Base-by-base conservation (phyloP, 2,797 vertebrate species). In the Rhinichthys osculus region DNA sequence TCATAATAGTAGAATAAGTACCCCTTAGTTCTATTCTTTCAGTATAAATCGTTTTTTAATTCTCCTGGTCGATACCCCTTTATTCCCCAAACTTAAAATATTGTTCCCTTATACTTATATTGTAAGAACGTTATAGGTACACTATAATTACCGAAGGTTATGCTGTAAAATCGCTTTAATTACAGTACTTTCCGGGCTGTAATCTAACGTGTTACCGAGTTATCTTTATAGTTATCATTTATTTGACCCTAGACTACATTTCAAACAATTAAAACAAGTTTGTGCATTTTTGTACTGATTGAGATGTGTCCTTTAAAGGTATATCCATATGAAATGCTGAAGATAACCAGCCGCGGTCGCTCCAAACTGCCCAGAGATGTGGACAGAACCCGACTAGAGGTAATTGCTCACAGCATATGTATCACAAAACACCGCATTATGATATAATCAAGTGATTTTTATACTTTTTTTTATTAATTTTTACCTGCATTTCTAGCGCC, bases 331-430 rank as follows among this genome's bases (percentile, higher is more conserved):
- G 96, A 99, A 94, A 95, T 97, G 92, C 97, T 99, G 85, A 92
- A 95, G 90, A 95, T 98, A 80, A 95, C 95, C 90, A 97, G 95
- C 91, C 95, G 96, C 93, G 96, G 97, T 89, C 95, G 96, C 90
- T 94, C 95, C 93, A 98, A 96, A 94, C 97, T 98, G 91, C 95
- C 98, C 83, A 96, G 93, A 92, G 97, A 98, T 33, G 95, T 99
- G 86, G 97, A 99, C 94, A 97, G 97, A 93, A 98, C 98, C 79
- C 95, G 97, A 90, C 96, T 99, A 40, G 98, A 99, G 97, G 98
- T 99, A 95, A 95, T 6, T 78, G 17, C 33, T 72, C 7, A 73
- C 66, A 47, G 2, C 16, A 3, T 79, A 13, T 50, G 16, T 47
- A 27, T 47, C 4, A 10, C 8, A 74, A 50, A 50, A 50, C 16